These are phyloP conservation scores for Tragopan temminckii DNA, from an alignment of 2,797 vertebrate species.

Conservation along the genomic window DNA sequence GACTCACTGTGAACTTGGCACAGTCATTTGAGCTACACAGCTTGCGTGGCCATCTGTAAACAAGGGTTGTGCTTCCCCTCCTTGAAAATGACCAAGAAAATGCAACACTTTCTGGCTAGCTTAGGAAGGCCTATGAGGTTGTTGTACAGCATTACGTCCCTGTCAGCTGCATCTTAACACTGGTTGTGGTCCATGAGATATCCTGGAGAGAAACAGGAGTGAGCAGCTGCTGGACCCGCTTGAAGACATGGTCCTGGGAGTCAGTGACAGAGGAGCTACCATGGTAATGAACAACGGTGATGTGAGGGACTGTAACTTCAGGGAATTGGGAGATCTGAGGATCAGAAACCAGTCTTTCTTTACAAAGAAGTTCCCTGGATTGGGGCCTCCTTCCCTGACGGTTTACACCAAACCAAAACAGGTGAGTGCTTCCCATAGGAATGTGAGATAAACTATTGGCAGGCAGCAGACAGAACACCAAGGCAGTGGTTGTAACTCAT, in stretches of 20 bases:
- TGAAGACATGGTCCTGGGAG: not conserved
- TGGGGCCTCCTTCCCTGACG: not conserved
- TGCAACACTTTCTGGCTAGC: not conserved
- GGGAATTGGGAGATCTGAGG: not conserved
- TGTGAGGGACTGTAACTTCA: not conserved
- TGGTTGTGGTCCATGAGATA: not conserved
- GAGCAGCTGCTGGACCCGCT: not conserved
- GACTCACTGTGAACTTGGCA: not conserved
- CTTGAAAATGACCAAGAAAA: not conserved
- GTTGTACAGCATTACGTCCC: not conserved
- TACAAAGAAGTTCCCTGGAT: not conserved
- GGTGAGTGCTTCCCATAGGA: not conserved
- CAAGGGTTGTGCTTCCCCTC: not conserved
- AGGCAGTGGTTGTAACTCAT: not conserved
- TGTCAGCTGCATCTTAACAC: not conserved
- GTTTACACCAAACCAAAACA: not conserved
- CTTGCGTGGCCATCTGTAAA: not conserved
- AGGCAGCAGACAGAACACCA: not conserved
- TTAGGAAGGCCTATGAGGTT: not conserved
- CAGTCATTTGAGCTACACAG: not conserved
- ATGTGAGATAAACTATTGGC: not conserved
- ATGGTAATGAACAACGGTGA: not conserved
- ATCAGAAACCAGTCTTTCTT: not conserved
- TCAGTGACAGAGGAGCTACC: fast-evolving
- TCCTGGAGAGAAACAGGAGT: not conserved